Percentiles rank a stretch among this genome's conserved stretches.
Conservation (phyloP, 2,888 invertebrate species). For the Trachelus stipa region DNA sequence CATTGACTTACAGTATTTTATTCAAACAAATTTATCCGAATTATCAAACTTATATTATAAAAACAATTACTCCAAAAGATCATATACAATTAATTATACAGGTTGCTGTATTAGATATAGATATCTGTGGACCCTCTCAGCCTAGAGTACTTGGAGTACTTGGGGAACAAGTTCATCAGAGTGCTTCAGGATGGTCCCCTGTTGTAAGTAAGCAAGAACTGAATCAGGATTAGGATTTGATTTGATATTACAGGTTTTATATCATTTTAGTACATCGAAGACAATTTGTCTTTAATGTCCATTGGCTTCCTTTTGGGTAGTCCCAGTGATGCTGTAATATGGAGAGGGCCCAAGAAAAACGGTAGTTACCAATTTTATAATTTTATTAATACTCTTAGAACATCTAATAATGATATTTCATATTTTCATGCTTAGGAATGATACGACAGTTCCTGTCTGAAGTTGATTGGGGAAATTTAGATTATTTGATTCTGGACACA, state of each 20-base stretch:
- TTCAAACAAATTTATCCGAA: background rate
- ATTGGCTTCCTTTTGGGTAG: constrained; percentile 91
- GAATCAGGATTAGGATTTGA: background rate
- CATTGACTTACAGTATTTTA: background rate
- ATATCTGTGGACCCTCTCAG: constrained; percentile 98
- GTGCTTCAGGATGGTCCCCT: constrained; percentile 97
- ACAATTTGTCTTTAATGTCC: constrained; percentile 97
- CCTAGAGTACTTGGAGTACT: constrained; percentile 93
- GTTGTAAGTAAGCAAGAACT: constrained; percentile 75
- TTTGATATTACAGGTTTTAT: constrained; percentile 23
- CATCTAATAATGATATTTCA: background rate
- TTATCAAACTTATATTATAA: background rate
- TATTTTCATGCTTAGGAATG: constrained; percentile 75
- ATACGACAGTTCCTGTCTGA: constrained; percentile 95
- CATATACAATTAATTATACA: constrained; percentile 58
- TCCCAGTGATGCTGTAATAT: constrained; percentile 96
- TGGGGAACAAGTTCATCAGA: constrained; percentile 94
- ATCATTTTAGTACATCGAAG: constrained; percentile 81
- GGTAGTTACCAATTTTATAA: constrained; percentile 66
- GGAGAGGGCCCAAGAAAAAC: constrained; percentile 99
- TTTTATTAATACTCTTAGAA: constrained; percentile 12
- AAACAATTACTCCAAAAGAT: background rate
- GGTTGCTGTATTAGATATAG: constrained; percentile 96
- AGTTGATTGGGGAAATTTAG: constrained; percentile 94
- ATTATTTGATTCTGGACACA: constrained; percentile 91